These are phyloP conservation scores for Enteromius fasciolatus DNA, from an alignment of 2,797 vertebrate species.

Conservation along the genomic window DNA sequence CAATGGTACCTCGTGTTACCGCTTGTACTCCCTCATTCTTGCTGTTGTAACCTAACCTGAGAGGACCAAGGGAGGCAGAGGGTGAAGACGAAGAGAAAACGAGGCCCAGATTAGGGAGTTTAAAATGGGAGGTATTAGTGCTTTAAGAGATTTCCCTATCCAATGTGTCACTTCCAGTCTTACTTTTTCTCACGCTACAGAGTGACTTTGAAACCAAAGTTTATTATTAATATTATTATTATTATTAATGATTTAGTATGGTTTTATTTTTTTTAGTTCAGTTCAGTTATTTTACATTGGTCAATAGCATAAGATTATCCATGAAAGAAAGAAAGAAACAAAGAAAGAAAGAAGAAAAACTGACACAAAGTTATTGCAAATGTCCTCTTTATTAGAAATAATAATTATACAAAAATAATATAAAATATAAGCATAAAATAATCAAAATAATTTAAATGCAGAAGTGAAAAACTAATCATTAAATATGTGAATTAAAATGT, in stretches of 20 bases:
- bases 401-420: background rate
- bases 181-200: background rate
- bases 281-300: background rate
- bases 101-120: conserved; percentile 58
- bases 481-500: background rate
- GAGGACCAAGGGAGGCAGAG: conserved; percentile 50
- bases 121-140: conserved; percentile 37
- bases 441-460: background rate
- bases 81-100: conserved; percentile 39
- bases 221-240: background rate
- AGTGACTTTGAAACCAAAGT: background rate
- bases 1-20: conserved; percentile 98
- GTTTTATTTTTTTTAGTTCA: background rate
- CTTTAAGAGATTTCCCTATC: conserved; percentile 17
- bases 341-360: too few species aligned
- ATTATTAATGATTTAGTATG: background rate
- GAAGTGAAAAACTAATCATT: background rate
- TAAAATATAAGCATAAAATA: too few species aligned
- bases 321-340: background rate
- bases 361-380: background rate
- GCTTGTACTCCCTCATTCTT: conserved; percentile 92
- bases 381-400: background rate
- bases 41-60: conserved; percentile 75
- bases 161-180: conserved; percentile 10
- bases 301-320: background rate